These are phyloP conservation scores for Nerophis ophidion DNA, from an alignment of 2,113 vertebrate genomes.

Conservation along the genomic window DNA sequence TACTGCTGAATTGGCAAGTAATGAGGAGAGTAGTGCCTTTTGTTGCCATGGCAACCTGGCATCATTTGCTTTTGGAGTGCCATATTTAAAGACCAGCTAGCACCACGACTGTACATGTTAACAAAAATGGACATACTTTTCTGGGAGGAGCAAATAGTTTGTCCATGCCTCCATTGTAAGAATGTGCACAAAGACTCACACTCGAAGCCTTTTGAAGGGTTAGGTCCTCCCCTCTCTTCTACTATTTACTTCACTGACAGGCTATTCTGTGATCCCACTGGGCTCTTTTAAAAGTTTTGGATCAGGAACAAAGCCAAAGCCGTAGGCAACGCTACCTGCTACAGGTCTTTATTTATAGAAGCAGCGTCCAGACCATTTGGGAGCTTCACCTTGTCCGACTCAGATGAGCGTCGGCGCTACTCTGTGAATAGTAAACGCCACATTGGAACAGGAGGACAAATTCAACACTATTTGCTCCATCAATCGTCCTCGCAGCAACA, in stretches of 20 bases:
- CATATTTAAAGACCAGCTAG: neutral
- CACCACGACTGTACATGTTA: neutral
- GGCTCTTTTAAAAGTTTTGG: neutral
- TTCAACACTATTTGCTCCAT: conserved; percentile 29
- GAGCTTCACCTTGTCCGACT: conserved; percentile 4
- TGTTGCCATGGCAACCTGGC: too few relatives aligned
- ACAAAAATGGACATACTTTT: neutral
- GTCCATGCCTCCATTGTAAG: neutral
- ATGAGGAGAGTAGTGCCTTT: neutral
- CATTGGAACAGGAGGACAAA: conserved; percentile 24
- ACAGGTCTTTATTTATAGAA: neutral
- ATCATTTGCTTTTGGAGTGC: too few relatives aligned
- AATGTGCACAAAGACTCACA: conserved; percentile 4
- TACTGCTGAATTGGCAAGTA: neutral
- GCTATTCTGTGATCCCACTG: conserved; percentile 3
- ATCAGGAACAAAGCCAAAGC: neutral
- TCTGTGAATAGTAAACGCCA: conserved; percentile 10
- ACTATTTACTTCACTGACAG: conserved; percentile 11
- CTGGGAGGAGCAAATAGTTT: neutral
- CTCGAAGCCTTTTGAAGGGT: conserved; percentile 18
- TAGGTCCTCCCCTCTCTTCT: conserved; percentile 10
- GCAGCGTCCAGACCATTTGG: neutral
- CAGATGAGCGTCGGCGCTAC: conserved; percentile 10
- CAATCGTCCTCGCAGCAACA: conserved; percentile 32
- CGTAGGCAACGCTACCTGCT: neutral